phyloP scores from a whole-genome alignment of 53 echinoderm and acorn worm species.

The Paelopatides confundens region DNA sequence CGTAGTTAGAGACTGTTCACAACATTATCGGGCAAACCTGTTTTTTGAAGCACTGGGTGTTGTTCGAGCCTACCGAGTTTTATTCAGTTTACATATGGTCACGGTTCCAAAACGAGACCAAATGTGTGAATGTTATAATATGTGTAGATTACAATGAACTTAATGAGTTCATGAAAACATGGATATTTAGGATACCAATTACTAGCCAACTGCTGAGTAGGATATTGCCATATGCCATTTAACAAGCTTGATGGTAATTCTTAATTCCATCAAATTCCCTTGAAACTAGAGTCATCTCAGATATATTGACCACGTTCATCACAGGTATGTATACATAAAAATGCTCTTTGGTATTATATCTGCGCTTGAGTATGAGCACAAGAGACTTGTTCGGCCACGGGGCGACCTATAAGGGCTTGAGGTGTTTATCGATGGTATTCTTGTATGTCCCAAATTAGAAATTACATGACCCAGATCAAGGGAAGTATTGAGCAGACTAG shows the following conservation, averaged over 20 bases:
- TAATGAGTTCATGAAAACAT: constrained; percentile 59
- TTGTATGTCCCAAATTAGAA: constrained; percentile 34
- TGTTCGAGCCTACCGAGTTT: constrained; percentile 70
- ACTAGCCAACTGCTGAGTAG: constrained; percentile 52
- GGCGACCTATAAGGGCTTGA: constrained; percentile 56
- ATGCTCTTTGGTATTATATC: constrained; percentile 72
- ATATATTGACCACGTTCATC: constrained; percentile 65
- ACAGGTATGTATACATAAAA: constrained; percentile 57
- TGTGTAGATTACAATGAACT: constrained; percentile 68
- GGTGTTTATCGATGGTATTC: constrained; percentile 52
- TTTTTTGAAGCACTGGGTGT: too few relatives aligned
- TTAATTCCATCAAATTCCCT: constrained; percentile 65
- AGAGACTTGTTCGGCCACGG: constrained; percentile 42
- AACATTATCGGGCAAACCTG: background rate
- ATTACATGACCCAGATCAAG: constrained; percentile 45
- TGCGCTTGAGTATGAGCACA: constrained; percentile 55
- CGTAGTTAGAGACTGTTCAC: background rate
- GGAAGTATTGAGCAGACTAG: constrained; percentile 44
- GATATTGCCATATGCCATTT: constrained; percentile 50
- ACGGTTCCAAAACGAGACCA: constrained; percentile 44
- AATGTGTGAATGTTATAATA: constrained; percentile 36
- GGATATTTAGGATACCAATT: constrained; percentile 43
- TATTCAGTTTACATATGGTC: constrained; percentile 58
- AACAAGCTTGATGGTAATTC: constrained; percentile 70
- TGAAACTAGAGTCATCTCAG: constrained; percentile 45